These are phyloP conservation scores for Hemibagrus guttatus DNA, from an alignment of 2,797 vertebrate genomes.

Conservation along the genomic window DNA sequence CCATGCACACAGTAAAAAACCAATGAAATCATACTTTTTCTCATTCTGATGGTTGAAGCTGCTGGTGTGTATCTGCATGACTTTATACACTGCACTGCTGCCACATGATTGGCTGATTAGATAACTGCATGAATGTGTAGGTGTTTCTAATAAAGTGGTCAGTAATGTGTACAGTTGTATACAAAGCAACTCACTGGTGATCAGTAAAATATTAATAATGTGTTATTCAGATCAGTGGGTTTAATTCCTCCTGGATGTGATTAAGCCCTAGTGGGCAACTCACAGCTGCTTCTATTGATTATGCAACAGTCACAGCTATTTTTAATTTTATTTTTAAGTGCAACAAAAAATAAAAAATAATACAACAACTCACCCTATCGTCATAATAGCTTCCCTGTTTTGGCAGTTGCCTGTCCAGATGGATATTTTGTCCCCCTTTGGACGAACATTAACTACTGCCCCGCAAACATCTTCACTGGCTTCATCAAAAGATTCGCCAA, in stretches of 20 bases:
- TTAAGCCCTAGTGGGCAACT: no score
- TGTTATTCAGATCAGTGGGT: background rate
- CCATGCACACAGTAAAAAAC: no score
- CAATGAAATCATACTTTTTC: no score
- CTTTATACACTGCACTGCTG: no score
- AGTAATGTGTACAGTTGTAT: background rate
- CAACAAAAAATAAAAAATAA: background rate
- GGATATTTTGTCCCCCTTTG: conserved; percentile 83
- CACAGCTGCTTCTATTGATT: background rate
- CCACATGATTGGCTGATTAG: no score
- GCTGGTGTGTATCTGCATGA: no score
- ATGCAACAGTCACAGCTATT: background rate
- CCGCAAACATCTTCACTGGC: conserved; percentile 83
- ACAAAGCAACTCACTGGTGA: background rate
- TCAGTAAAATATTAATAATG: background rate
- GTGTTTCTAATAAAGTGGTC: no score
- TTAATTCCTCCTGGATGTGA: background rate
- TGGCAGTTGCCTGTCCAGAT: conserved; percentile 86
- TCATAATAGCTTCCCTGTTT: conserved; percentile 83
- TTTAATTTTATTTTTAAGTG: background rate
- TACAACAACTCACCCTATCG: conserved; percentile 76
- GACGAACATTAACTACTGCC: conserved; percentile 83
- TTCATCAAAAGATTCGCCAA: conserved; percentile 83
- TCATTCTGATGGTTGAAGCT: no score
- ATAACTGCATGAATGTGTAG: no score